A percentile compares a stretch with the other conserved stretches of the same genome.
phyloP scores from a whole-genome alignment of 2,797 vertebrate species.

The Anabas testudineus region DNA sequence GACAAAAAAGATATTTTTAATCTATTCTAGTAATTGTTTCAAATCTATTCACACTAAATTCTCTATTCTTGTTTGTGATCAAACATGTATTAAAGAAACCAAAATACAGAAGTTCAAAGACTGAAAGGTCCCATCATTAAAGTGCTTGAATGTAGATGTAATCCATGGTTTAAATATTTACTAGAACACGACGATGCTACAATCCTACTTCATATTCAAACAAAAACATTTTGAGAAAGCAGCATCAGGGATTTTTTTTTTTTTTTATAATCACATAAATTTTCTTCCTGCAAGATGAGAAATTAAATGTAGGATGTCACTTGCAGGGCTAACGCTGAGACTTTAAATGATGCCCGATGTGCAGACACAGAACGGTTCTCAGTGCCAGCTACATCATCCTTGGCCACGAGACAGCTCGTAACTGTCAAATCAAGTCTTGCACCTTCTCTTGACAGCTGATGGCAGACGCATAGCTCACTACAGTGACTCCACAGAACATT shows the following conservation, averaged over 20 bases:
- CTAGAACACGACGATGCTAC: no score
- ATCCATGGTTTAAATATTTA: no score
- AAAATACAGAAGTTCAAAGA: background rate
- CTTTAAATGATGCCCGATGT: background rate
- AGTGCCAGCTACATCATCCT: background rate
- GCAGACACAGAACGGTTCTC: background rate
- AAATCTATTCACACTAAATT: background rate
- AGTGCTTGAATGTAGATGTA: no score
- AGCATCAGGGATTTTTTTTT: no score
- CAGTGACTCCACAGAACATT: background rate
- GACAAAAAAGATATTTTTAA: no score
- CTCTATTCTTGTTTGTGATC: no score
- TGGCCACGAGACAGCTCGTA: conserved; percentile 22
- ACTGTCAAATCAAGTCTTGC: conserved; percentile 11
- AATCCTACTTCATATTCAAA: no score
- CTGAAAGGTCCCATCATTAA: background rate
- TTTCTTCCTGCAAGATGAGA: background rate
- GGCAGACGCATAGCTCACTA: background rate
- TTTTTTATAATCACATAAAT: no score
- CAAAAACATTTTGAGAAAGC: no score
- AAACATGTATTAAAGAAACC: no score
- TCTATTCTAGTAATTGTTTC: no score
- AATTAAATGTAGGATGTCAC: background rate
- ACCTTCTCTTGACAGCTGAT: conserved; percentile 1
- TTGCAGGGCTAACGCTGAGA: background rate